Conservation (phyloP, 2,888 invertebrate species). For the Microctonus brassicae region DNA sequence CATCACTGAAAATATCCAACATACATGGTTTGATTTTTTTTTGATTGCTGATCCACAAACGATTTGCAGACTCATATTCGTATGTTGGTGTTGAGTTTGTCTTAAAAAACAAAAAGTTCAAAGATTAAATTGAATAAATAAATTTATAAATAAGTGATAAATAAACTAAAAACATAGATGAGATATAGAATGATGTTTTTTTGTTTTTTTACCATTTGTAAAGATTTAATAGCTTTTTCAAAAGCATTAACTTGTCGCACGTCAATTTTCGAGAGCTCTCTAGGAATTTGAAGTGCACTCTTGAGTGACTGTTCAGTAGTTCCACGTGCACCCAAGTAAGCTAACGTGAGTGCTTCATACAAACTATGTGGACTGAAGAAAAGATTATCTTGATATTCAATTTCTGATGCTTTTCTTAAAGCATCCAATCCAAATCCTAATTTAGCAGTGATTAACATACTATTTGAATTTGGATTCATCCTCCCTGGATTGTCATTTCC, state of each 20-base stretch:
- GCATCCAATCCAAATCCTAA: constrained; percentile 80
- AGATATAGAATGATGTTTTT: neutral
- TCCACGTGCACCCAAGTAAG: constrained; percentile 82
- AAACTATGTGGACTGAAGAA: constrained; percentile 92
- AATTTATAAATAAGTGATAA: constrained; percentile 29
- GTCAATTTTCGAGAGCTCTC: constrained; percentile 77
- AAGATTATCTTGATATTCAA: constrained; percentile 80
- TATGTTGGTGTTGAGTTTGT: constrained; percentile 73
- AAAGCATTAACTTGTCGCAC: constrained; percentile 80
- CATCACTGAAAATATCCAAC: constrained; percentile 75
- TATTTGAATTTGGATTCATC: constrained; percentile 58
- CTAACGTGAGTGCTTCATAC: constrained; percentile 82
- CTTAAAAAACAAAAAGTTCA: constrained; percentile 43
- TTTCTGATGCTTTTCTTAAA: constrained; percentile 77
- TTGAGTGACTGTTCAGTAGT: constrained; percentile 79
- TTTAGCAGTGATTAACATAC: constrained; percentile 74
- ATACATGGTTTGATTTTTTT: constrained; percentile 78
- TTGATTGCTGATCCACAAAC: constrained; percentile 78
- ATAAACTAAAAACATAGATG: neutral
- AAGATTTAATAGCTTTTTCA: constrained; percentile 75
- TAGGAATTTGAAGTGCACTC: constrained; percentile 75
- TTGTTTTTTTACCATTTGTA: constrained; percentile 38
- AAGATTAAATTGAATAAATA: constrained; percentile 10
- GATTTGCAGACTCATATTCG: constrained; percentile 83
- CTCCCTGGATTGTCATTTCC: constrained; percentile 65